Percentiles rank a stretch among this genome's conserved stretches.
Conservation (phyloP, 2,797 vertebrate genomes). For the Petrocephalus schoutedeni region DNA sequence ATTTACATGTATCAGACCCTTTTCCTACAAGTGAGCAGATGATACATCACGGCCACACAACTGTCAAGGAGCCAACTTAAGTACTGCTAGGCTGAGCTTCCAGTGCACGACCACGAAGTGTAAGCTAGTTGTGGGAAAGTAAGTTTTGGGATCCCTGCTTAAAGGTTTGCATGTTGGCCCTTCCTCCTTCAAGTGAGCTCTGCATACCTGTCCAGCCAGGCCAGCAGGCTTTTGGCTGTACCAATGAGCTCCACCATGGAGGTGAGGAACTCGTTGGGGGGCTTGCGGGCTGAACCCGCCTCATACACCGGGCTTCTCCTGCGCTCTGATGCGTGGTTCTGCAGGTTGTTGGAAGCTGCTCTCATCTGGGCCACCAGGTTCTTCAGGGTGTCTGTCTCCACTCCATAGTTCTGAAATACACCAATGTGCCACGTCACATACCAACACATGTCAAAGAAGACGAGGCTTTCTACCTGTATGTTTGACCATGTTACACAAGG, state of each 20-base stretch:
- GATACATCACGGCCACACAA: not conserved
- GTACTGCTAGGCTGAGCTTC: not conserved
- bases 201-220: constrained; percentile 82
- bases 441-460: not conserved
- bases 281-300: constrained; percentile 67
- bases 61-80: not conserved
- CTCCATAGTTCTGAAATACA: constrained; percentile 75
- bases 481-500: not conserved
- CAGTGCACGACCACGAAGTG: not conserved
- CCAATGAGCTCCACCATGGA: constrained; percentile 89
- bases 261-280: constrained; percentile 84
- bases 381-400: constrained; percentile 89
- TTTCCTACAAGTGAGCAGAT: not conserved
- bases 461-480: not conserved
- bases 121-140: not conserved
- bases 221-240: constrained; percentile 82
- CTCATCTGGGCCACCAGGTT: constrained; percentile 77
- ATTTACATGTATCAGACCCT: not conserved
- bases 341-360: constrained; percentile 71
- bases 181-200: not conserved
- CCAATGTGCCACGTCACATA: not conserved
- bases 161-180: not conserved
- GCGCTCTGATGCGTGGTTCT: constrained; percentile 72
- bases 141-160: not conserved
- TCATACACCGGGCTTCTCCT: constrained; percentile 74